Percentiles rank a stretch among this genome's conserved stretches.
Conservation (phyloP, 2,888 invertebrate species). For the Loripinus fragilis region DNA sequence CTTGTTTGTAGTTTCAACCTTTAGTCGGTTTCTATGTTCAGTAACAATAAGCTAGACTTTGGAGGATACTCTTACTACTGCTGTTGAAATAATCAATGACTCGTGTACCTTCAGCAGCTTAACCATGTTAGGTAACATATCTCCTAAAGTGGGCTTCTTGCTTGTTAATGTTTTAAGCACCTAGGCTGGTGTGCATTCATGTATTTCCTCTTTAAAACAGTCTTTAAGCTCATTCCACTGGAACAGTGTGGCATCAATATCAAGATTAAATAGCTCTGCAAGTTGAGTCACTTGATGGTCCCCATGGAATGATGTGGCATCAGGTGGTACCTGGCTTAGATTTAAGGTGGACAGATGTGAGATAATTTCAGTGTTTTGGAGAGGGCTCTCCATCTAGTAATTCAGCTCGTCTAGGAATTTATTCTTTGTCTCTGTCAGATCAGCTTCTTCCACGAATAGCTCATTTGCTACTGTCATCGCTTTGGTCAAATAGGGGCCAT, state of each 20-base stretch:
- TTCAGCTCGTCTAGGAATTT: constrained; percentile 11
- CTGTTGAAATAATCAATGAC: constrained; percentile 39
- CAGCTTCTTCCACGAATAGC: background rate
- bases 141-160: constrained; percentile 24
- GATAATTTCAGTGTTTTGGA: constrained; percentile 33
- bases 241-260: constrained; percentile 12
- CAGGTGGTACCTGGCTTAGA: constrained; percentile 24
- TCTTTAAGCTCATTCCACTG: constrained; percentile 30
- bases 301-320: constrained; percentile 27
- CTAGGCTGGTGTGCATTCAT: constrained; percentile 3
- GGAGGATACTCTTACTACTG: constrained; percentile 43
- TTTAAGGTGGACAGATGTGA: constrained; percentile 20
- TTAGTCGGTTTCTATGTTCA: too few relatives aligned
- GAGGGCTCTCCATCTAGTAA: constrained; percentile 17
- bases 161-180: background rate
- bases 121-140: constrained; percentile 23
- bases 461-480: background rate
- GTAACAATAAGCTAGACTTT: constrained; percentile 37
- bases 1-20: constrained; percentile 32
- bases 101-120: constrained; percentile 28
- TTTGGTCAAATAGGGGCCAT: constrained; percentile 23
- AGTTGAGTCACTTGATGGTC: constrained; percentile 23
- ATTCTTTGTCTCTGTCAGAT: background rate
- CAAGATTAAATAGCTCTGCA: constrained; percentile 19
- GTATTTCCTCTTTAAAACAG: background rate